A percentile compares a stretch with the other conserved stretches of the same genome.
phyloP scores from a whole-genome alignment of 2,888 invertebrate species.

The Ectobius pallidus region DNA sequence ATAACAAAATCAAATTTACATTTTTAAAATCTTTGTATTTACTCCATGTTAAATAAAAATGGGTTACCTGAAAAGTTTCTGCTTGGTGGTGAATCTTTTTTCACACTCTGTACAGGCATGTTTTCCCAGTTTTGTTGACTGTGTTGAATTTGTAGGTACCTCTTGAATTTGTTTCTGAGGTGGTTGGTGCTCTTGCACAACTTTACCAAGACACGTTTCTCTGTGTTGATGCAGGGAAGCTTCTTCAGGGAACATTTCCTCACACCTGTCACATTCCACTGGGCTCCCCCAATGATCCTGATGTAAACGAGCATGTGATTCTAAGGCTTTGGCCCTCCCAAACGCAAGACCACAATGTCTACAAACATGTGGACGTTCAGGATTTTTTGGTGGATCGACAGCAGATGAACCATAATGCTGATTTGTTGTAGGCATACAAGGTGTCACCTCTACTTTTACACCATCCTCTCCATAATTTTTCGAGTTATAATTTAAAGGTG shows the following conservation, averaged over 20 bases:
- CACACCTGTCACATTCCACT: constrained; percentile 78
- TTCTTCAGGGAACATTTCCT: constrained; percentile 76
- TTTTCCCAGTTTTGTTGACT: constrained; percentile 51
- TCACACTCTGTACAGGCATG: constrained; percentile 56
- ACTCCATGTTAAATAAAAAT: not conserved
- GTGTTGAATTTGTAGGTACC: not conserved
- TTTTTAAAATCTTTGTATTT: no score
- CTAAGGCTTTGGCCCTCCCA: constrained; percentile 80
- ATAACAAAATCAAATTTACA: no score
- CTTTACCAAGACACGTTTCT: constrained; percentile 45
- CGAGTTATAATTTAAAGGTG: not conserved
- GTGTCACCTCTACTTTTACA: not conserved
- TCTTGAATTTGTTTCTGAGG: constrained; percentile 60
- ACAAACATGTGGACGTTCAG: constrained; percentile 79
- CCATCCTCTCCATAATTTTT: not conserved
- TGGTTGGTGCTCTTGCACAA: not conserved
- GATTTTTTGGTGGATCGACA: constrained; percentile 52
- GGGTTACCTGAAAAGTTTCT: constrained; percentile 60
- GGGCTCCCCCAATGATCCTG: constrained; percentile 76
- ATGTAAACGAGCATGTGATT: constrained; percentile 74
- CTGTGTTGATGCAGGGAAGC: constrained; percentile 66
- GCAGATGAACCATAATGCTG: constrained; percentile 10
- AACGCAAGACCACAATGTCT: constrained; percentile 77
- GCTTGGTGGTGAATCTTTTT: constrained; percentile 57
- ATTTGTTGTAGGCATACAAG: not conserved